Evolutionary conservation across 1,140 invertebrate species (phyloP).

Genomic region (Limonius californicus): DNA sequence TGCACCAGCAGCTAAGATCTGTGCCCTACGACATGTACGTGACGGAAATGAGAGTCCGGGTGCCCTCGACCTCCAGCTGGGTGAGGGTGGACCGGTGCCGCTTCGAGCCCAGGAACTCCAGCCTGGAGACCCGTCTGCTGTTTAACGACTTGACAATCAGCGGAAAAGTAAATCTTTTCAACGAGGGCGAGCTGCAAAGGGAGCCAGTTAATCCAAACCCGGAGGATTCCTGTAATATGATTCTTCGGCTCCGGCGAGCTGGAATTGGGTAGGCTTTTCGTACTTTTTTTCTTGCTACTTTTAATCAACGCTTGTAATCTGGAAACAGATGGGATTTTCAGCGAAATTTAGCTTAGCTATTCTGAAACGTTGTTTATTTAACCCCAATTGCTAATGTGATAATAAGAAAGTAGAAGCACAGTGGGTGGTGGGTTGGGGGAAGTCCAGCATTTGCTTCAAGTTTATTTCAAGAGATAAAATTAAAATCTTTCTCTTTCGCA

Average conservation of each 20-base stretch:
- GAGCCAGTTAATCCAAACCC: constrained; percentile 41
- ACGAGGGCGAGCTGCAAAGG: constrained; percentile 46
- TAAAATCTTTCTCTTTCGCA: no score
- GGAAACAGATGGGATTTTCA: no score
- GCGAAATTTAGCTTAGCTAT: no score
- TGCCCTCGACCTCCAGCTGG: constrained; percentile 59
- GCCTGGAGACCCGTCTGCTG: constrained; percentile 67
- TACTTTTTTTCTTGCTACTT: neutral
- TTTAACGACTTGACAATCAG: constrained; percentile 76
- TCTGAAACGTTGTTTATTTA: no score
- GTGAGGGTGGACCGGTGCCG: constrained; percentile 67
- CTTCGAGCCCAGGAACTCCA: constrained; percentile 69
- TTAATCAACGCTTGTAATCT: neutral
- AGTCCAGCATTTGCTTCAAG: no score
- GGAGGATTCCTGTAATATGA: constrained; percentile 70
- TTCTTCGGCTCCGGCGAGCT: constrained; percentile 66
- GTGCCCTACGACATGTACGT: constrained; percentile 64
- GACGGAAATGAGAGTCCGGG: constrained; percentile 59
- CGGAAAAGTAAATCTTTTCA: constrained; percentile 64
- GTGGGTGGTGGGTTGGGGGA: no score
- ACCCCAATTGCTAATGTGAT: no score
- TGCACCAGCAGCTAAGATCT: constrained; percentile 57
- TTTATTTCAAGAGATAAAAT: no score
- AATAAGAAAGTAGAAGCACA: no score
- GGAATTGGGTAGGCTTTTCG: constrained; percentile 62